These are phyloP conservation scores for Xiphydria camelus DNA, from an alignment of 2,888 invertebrate species.

Conservation along the genomic window DNA sequence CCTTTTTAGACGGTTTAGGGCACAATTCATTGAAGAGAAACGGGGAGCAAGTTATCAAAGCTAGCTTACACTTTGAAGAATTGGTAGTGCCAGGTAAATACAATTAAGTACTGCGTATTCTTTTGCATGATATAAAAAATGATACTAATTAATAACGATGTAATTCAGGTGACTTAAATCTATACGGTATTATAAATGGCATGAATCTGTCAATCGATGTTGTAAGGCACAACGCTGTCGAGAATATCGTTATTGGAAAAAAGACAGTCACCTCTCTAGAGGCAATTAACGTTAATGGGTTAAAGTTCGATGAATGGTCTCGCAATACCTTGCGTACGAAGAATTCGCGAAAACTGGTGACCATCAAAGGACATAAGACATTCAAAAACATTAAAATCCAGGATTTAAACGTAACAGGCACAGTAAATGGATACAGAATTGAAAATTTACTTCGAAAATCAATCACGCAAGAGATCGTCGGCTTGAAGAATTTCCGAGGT, in stretches of 20 bases:
- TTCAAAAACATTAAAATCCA: conserved; percentile 56
- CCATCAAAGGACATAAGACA: conserved; percentile 57
- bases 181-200: conserved; percentile 58
- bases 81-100: conserved; percentile 33
- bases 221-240: conserved; percentile 52
- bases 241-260: conserved; percentile 57
- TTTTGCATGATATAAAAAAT: conserved; percentile 35
- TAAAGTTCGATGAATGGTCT: conserved; percentile 59
- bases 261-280: conserved; percentile 55
- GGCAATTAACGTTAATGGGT: conserved; percentile 55
- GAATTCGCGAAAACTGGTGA: conserved; percentile 41
- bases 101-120: too few relatives aligned
- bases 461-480: conserved; percentile 53
- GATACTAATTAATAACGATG: conserved; percentile 30
- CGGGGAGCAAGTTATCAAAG: conserved; percentile 57
- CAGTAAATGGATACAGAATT: conserved; percentile 41
- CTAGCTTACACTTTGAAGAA: conserved; percentile 55
- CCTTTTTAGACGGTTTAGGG: conserved; percentile 54
- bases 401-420: conserved; percentile 53
- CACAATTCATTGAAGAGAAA: conserved; percentile 62
- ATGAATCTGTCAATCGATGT: conserved; percentile 61
- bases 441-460: conserved; percentile 52
- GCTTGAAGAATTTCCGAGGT: conserved; percentile 46
- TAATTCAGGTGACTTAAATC: conserved; percentile 45
- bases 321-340: conserved; percentile 54